Base-by-base conservation (phyloP, 2,888 invertebrate genomes). In the Sthenelais limicola region DNA sequence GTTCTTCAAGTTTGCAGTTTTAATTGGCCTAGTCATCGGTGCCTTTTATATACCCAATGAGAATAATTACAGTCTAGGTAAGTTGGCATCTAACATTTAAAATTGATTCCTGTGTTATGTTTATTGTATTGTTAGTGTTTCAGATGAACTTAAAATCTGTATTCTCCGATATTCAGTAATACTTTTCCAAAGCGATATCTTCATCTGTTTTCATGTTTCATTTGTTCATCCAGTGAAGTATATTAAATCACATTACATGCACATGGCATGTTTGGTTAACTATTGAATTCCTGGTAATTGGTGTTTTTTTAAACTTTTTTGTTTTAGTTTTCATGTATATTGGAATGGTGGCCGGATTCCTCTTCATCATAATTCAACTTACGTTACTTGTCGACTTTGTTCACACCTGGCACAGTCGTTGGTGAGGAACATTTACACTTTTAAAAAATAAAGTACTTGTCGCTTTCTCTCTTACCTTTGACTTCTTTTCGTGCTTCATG, bases 301-400 rank as follows among this genome's bases (percentile, higher is more conserved):
- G 3, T 2, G 30, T 9, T 33, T 54, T 21, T 28, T 26, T 47
- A 3, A 32, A 18, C 21, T 5, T 48, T 48, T 68, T 38, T 15
- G 51, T 78, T 78, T 66, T 82, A 89, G 89, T 86, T 58, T 88
- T 88, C 88, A 88, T 89, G 88, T 89, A 88, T 76, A 79, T 87
- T 56, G 88, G 88, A 1, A 87, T 89, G 87, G 84, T 82, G 32
- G 89, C 88, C 58, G 89, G 88, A 1, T 83, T 83, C 52, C 51
- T 88, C 3, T 89, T 89, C 79, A 87, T 89, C 33, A 77, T 88
- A 9, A 81, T 89, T 38, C 89, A 89, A 79, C 80, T 89, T 18
- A 79, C 88, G 62, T 81, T 89, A 3, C 80, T 89, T 68, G 88
- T 89, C 2, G 88, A 89, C 77, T 88, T 89, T 79, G 86, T 87